Base-by-base conservation (phyloP, 2,113 vertebrate species). In the Zapornia atra region DNA sequence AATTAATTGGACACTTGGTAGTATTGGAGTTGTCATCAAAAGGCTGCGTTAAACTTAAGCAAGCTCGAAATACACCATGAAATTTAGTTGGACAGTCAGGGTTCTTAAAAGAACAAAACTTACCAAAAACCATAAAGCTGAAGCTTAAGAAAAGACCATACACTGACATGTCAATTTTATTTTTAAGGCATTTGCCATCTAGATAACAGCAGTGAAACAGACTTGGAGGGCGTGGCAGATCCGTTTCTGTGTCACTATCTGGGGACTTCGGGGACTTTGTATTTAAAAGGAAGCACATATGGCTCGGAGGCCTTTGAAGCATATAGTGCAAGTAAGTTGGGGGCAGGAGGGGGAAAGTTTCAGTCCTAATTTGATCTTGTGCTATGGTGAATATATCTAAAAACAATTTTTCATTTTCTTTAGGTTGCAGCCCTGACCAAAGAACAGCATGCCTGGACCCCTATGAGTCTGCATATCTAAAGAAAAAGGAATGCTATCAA, bases 181-280 rank as follows among this genome's bases (percentile, higher is more conserved):
- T 92, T 83, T 94, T 70, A 96, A 99, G 99, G 98, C 50, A 95
- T 98, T 75, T 99, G 98, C 81, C 98, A 99, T 60, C 84, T 99
- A 82, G 99, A 99, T 85, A 99, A 98, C 16, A 98, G 98, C 94
- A 99, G 99, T 84, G 99, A 99, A 88, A 96, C 97, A 1, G 99
- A 99, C 28, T 69, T 99, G 95, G 99, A 99, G 79, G 98, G 97
- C 20, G 96, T 97, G 65, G 96, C 98, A 2, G 99, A 99, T 86
- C 99, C 99, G 0, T 98, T 99, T 68, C 98, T 99, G 3, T 99
- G 98, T 94, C 99, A 98, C 61, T 99, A 99, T 65, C 92, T 98
- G 96, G 98, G 98, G 7, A 97, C 98, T 12, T 92, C 99, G 0
- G 97, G 98, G n/a, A 98, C 98, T 10, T 91, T 98, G 46, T 98